Base-by-base conservation (phyloP, 2,113 vertebrate genomes). In the Pygoscelis adeliae region DNA sequence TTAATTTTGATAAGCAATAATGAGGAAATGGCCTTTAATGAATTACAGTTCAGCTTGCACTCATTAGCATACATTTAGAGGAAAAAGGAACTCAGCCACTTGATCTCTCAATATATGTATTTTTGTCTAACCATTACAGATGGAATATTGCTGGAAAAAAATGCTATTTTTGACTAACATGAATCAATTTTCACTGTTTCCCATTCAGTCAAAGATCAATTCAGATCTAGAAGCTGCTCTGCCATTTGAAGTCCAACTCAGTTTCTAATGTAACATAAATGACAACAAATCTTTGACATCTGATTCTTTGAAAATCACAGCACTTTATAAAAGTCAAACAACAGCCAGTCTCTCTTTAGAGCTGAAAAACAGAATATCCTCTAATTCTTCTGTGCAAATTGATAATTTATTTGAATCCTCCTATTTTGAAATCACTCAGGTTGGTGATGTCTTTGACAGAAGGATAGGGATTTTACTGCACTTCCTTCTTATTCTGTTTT, bases 401-500 rank as follows among this genome's bases (percentile, higher is more conserved):
- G 50, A 53, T 77, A 80, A 79, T 85, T 90, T 94, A 52, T 73
- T 70, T 86, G 65, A 83, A 95, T 78, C 16, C 13, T 73, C 85
- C 61, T 63, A 25, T 80, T 95, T 93, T 89, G 83, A 90, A 87
- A 73, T 71, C 11, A 53, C 50, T 79, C 0, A 0, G 3, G 36
- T 27, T 23, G 13, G 15, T 61, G 27, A 69, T 58, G 26, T 44
- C 56, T 76, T 89, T 82, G 83, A 74, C 90, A 82, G 34, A 86
- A 84, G 94, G 52, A 36, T 1, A 59, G 22, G 69, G 61, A 87
- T 93, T 95, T 91, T 67, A 86, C 34, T 12, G 21, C 83, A 93
- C 90, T 97, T 95, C 96, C 79, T 92, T 90, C 86, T 92, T 81
- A 72, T 29, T 95, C 92, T 94, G 55, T 90, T 96, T 95, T 93